Evolutionary conservation across 2,113 vertebrate genomes (phyloP).

Genomic region (Xenopus laevis): DNA sequence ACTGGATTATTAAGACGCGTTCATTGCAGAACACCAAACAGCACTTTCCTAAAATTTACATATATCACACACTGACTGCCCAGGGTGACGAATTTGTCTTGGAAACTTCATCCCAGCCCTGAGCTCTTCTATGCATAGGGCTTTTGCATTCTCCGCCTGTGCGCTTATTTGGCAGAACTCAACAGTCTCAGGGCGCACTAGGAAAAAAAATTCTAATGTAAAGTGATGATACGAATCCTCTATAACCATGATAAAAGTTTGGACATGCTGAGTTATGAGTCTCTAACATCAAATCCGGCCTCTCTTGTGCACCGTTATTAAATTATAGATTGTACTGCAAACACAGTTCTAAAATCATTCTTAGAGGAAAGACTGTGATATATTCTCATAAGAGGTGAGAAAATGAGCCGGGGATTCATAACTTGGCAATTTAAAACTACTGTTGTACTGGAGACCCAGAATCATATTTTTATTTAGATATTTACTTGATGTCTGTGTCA

Average conservation of each 20-base stretch:
- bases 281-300: neutral
- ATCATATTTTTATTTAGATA: slow-evolving; percentile 1
- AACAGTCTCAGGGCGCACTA: neutral
- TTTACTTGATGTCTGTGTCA: neutral
- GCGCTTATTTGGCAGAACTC: neutral
- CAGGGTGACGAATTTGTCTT: too few species aligned
- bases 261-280: slow-evolving; percentile 13
- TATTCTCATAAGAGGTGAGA: neutral
- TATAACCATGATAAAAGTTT: slow-evolving; percentile 4
- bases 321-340: slow-evolving; percentile 13
- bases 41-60: too few species aligned
- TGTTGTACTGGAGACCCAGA: neutral
- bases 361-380: neutral
- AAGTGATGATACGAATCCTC: neutral
- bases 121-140: too few species aligned
- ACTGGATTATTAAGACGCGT: too few species aligned
- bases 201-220: neutral
- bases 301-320: slow-evolving; percentile 7
- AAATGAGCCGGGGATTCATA: neutral
- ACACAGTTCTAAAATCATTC: neutral
- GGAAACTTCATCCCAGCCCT: too few species aligned
- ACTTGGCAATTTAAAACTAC: neutral
- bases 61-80: too few species aligned
- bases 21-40: too few species aligned
- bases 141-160: too few species aligned